These are phyloP conservation scores for Pao palembangensis DNA, from an alignment of 2,113 vertebrate species.

Conservation along the genomic window DNA sequence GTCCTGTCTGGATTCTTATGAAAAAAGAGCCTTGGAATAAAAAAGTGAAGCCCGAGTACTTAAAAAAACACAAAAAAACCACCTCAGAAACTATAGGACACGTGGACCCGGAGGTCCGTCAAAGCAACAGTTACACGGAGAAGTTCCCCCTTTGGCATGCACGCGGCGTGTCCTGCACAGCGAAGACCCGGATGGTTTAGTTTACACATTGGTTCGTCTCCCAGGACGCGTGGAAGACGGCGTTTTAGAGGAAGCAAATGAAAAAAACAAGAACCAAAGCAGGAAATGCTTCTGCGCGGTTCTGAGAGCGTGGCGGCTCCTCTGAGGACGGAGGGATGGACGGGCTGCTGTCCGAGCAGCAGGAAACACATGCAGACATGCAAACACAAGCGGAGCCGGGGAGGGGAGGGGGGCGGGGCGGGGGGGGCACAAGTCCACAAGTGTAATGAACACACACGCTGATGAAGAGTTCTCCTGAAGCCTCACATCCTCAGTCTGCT, in stretches of 20 bases:
- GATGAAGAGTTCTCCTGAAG: constrained; percentile 48
- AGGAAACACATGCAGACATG: constrained; percentile 79
- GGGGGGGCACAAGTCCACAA: constrained; percentile 70
- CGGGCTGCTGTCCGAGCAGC: constrained; percentile 54
- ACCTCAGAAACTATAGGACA: constrained; percentile 43
- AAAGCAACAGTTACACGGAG: constrained; percentile 62
- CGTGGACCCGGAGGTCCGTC: constrained; percentile 54
- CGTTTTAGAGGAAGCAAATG: constrained; percentile 68
- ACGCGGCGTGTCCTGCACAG: constrained; percentile 70
- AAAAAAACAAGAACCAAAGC: constrained; percentile 7
- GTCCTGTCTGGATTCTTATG: constrained; percentile 32
- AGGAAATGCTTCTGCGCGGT: constrained; percentile 9
- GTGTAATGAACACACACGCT: constrained; percentile 60
- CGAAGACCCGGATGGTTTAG: constrained; percentile 65
- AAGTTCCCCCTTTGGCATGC: constrained; percentile 76
- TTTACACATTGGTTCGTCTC: constrained; percentile 54
- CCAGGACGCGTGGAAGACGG: constrained; percentile 74
- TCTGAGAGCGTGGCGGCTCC: constrained; percentile 1
- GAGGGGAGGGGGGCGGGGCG: constrained; percentile 66
- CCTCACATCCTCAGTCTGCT: neutral
- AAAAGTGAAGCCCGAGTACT: constrained; percentile 46
- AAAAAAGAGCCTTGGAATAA: constrained; percentile 48
- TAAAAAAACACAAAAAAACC: constrained; percentile 44
- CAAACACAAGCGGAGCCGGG: constrained; percentile 79
- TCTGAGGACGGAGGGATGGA: constrained; percentile 12